phyloP scores from a whole-genome alignment of 1,140 invertebrate genomes.

The Contarinia nasturtii region DNA sequence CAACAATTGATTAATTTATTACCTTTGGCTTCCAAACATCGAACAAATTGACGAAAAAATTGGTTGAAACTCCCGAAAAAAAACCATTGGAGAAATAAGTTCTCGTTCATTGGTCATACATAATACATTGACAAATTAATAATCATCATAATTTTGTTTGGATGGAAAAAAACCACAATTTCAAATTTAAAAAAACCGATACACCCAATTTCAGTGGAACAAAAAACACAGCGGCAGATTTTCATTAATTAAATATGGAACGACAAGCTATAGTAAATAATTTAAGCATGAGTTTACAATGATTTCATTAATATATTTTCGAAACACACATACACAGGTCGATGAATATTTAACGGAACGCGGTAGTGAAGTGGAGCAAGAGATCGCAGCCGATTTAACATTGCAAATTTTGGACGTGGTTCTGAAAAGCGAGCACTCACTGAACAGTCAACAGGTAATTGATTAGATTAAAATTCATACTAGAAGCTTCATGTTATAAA shows the following conservation, averaged over 20 bases:
- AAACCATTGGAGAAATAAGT: no score
- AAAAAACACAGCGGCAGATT: no score
- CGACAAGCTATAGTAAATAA: no score
- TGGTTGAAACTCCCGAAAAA: no score
- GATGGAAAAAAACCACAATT: neutral
- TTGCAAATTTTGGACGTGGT: conserved; percentile 23
- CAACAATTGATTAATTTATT: no score
- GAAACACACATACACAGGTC: conserved; percentile 11
- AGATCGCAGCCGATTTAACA: conserved; percentile 23
- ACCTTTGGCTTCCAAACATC: no score
- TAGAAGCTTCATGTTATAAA: neutral
- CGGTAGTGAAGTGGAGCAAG: conserved; percentile 22
- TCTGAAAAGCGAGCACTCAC: conserved; percentile 22
- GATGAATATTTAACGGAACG: conserved; percentile 23
- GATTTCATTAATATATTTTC: neutral
- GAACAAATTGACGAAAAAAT: no score
- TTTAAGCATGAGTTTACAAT: neutral
- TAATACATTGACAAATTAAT: neutral
- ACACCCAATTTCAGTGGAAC: no score
- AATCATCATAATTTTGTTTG: neutral
- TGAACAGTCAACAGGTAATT: conserved; percentile 23
- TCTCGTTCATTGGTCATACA: neutral
- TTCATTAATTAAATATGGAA: no score
- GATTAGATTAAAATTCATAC: neutral
- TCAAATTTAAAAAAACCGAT: neutral